These are phyloP conservation scores for Lochmaea capreae DNA, from an alignment of 2,888 invertebrate species.

Conservation along the genomic window DNA sequence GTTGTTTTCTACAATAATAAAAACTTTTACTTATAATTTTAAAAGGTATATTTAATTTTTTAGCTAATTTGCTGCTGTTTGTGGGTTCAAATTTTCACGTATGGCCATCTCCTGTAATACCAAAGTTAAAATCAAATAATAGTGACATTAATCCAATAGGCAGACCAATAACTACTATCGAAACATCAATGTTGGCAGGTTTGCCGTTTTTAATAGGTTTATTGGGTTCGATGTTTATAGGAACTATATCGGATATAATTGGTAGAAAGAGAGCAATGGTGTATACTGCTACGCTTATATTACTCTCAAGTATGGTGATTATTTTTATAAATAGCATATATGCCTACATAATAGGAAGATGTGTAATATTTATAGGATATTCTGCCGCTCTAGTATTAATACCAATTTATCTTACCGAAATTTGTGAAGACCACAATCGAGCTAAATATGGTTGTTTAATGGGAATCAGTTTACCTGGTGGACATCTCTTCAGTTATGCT, in stretches of 20 bases:
- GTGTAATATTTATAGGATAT: not conserved
- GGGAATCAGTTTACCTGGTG: constrained; percentile 1
- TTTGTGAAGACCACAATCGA: constrained; percentile 11
- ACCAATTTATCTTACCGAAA: not conserved
- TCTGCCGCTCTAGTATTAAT: not conserved
- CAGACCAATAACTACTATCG: constrained; percentile 10
- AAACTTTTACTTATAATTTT: too few relatives aligned
- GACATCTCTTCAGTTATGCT: constrained; percentile 2
- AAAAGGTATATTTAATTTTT: too few relatives aligned
- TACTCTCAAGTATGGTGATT: not conserved
- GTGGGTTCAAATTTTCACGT: constrained; percentile 10
- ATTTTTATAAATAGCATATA: constrained; percentile 6
- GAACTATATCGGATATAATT: not conserved
- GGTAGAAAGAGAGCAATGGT: not conserved
- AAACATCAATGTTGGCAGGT: constrained; percentile 1
- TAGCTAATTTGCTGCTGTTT: constrained; percentile 3
- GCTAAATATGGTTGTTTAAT: constrained; percentile 17
- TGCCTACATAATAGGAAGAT: constrained; percentile 5
- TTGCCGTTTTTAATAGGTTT: not conserved
- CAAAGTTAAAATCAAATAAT: constrained; percentile 7
- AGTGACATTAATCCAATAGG: constrained; percentile 10
- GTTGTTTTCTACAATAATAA: too few relatives aligned
- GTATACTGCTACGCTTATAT: not conserved
- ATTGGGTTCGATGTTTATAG: not conserved
- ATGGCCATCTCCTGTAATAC: constrained; percentile 15